Percentiles rank a stretch among this genome's conserved stretches.
Conservation (phyloP, 2,888 invertebrate species). For the Archaeoteleia sp. region DNA sequence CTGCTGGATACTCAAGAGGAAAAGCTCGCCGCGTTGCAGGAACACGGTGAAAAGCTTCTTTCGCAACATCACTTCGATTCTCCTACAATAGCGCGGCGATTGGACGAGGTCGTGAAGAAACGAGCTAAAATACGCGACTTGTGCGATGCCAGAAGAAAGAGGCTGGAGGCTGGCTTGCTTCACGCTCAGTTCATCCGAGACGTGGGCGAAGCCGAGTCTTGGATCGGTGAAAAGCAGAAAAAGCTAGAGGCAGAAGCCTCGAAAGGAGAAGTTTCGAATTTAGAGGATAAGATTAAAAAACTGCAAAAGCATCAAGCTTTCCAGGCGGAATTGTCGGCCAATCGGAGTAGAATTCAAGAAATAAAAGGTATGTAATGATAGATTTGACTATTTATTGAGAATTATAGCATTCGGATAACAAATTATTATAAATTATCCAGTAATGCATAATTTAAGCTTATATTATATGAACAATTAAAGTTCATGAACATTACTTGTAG, state of each 20-base stretch:
- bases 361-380: too few relatives aligned
- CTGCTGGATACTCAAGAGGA: constrained; percentile 92
- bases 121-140: constrained; percentile 81
- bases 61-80: constrained; percentile 95
- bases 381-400: too few relatives aligned
- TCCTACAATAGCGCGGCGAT: constrained; percentile 83
- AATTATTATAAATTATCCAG: too few relatives aligned
- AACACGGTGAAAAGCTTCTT: constrained; percentile 90
- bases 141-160: constrained; percentile 81
- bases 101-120: constrained; percentile 84
- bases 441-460: too few relatives aligned
- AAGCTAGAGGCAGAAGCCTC: constrained; percentile 88
- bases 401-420: too few relatives aligned
- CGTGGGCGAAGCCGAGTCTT: constrained; percentile 91
- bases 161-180: constrained; percentile 86
- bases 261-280: constrained; percentile 84
- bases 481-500: too few relatives aligned
- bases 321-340: constrained; percentile 92
- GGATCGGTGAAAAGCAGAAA: constrained; percentile 94
- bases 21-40: constrained; percentile 86
- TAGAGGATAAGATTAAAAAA: constrained; percentile 97
- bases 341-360: constrained; percentile 89
- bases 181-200: constrained; percentile 95
- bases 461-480: too few relatives aligned
- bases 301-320: constrained; percentile 96